A percentile compares a stretch with the other conserved stretches of the same genome.
Evolutionary conservation across 2,888 invertebrate genomes (phyloP).

Genomic region (Acleris laterana): DNA sequence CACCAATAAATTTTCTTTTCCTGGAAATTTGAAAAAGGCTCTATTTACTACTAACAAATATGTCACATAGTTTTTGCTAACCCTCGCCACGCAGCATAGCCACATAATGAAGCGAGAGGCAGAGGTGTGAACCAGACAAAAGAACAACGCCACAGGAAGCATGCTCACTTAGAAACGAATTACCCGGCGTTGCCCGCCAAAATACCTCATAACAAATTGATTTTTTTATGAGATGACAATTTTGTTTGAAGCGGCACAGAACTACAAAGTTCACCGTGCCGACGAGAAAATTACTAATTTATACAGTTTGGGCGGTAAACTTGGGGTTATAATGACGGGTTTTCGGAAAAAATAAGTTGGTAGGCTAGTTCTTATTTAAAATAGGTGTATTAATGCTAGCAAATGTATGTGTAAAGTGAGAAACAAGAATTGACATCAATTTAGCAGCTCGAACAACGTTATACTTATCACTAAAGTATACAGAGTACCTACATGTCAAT

Average conservation of each 20-base stretch:
- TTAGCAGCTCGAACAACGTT: too few species aligned
- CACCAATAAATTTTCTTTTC: too few species aligned
- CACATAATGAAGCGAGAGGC: slow-evolving; percentile 59
- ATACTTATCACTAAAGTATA: too few species aligned
- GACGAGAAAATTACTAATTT: not conserved
- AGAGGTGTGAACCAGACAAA: slow-evolving; percentile 50
- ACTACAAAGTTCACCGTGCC: slow-evolving; percentile 4
- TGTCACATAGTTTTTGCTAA: not conserved
- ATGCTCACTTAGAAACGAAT: slow-evolving; percentile 73
- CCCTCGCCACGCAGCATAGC: slow-evolving; percentile 50
- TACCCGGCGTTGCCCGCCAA: slow-evolving; percentile 54
- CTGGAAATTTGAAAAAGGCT: too few species aligned
- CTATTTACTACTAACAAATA: not conserved
- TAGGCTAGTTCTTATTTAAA: not conserved
- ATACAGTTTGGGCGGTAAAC: not conserved
- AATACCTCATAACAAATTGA: slow-evolving; percentile 67
- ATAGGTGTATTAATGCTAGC: too few species aligned
- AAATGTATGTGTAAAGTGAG: too few species aligned
- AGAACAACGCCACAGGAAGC: slow-evolving; percentile 63
- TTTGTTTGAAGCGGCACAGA: slow-evolving; percentile 19
- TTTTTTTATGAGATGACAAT: slow-evolving; percentile 53
- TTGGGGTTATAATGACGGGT: not conserved
- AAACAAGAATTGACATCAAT: too few species aligned
- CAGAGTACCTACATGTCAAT: too few species aligned
- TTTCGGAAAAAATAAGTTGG: not conserved